Percentiles rank a stretch among this genome's conserved stretches.
Evolutionary conservation across 2,888 invertebrate species (phyloP).

Genomic region (Papilio protenor): DNA sequence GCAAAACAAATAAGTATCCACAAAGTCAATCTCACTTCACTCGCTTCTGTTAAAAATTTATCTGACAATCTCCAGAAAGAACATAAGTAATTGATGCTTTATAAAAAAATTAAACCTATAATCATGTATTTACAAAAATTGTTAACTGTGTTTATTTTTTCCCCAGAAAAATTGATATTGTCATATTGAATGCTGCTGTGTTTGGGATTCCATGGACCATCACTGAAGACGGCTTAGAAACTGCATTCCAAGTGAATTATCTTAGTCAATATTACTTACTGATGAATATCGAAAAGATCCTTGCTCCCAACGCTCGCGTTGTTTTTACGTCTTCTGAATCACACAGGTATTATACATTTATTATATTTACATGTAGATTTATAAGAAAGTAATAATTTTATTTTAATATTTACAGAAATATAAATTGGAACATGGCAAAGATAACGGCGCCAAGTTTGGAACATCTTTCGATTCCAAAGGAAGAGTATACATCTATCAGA

Average conservation of each 20-base stretch:
- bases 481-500: slow-evolving; percentile 90
- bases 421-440: slow-evolving; percentile 63
- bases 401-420: slow-evolving; percentile 58
- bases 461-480: slow-evolving; percentile 87
- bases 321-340: slow-evolving; percentile 95
- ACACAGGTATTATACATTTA: slow-evolving; percentile 85
- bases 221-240: slow-evolving; percentile 91
- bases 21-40: slow-evolving; percentile 70
- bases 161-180: slow-evolving; percentile 87
- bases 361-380: not conserved
- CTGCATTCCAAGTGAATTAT: slow-evolving; percentile 94
- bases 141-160: not conserved
- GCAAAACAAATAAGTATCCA: slow-evolving; percentile 58
- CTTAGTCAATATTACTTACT: slow-evolving; percentile 92
- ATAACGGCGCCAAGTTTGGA: slow-evolving; percentile 76
- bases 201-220: slow-evolving; percentile 89
- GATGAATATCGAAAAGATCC: slow-evolving; percentile 87
- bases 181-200: slow-evolving; percentile 92
- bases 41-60: slow-evolving; percentile 70
- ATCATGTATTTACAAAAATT: not conserved
- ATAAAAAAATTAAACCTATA: slow-evolving; percentile 39
- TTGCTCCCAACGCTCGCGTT: slow-evolving; percentile 88
- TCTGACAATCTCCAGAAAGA: slow-evolving; percentile 60
- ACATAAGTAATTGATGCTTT: slow-evolving; percentile 58
- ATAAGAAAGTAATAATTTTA: not conserved